Conservation (phyloP, 1,140 invertebrate genomes). For the Zaprionus lachaisei region DNA sequence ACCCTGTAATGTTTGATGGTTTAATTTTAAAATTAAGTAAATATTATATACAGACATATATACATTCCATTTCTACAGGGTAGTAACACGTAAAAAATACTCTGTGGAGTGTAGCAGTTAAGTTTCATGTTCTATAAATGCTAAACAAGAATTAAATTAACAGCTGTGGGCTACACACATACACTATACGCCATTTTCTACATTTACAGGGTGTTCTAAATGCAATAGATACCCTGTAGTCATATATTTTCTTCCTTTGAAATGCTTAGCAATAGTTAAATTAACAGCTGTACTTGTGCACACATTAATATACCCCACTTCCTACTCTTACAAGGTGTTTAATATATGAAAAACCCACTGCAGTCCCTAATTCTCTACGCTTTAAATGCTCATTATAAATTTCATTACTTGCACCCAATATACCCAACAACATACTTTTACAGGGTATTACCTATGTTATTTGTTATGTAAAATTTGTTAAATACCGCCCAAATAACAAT, state of each 20-base stretch:
- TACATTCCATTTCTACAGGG: not conserved
- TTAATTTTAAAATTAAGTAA: not conserved
- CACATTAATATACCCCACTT: not conserved
- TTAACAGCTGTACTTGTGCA: fast-evolving
- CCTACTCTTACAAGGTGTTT: not conserved
- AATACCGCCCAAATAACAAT: conserved; percentile 36
- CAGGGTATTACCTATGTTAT: not conserved
- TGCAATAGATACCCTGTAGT: not conserved
- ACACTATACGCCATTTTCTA: not conserved
- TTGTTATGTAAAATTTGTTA: conserved; percentile 6
- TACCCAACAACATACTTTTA: not conserved
- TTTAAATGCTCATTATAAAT: too few relatives aligned
- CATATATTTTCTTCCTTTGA: not conserved
- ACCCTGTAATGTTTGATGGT: not conserved
- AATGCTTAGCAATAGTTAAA: not conserved
- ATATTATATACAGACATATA: not conserved
- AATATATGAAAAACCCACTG: too few relatives aligned
- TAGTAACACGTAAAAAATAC: not conserved
- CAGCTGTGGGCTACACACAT: too few relatives aligned
- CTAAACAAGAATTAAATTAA: not conserved
- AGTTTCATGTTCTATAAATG: not conserved
- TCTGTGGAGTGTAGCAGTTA: not conserved
- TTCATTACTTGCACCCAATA: too few relatives aligned
- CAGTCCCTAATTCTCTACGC: too few relatives aligned
- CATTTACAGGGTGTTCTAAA: not conserved